A percentile compares a stretch with the other conserved stretches of the same genome.
Evolutionary conservation across 2,888 invertebrate genomes (phyloP).

Genomic region (Meta bourneti): DNA sequence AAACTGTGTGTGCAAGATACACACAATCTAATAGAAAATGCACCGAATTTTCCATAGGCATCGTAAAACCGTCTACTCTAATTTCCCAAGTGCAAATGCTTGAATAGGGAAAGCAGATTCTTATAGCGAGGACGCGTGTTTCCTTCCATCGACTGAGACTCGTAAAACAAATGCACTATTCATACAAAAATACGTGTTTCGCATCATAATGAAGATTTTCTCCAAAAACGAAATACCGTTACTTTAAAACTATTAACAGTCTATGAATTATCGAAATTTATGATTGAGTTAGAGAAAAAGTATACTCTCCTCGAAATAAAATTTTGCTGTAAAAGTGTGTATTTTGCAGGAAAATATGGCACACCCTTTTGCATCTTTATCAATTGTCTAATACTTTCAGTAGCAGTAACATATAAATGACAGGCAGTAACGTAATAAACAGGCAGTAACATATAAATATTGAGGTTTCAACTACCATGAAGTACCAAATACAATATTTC

Average conservation of each 20-base stretch:
- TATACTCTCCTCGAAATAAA: too few relatives aligned
- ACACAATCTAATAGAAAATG: conserved; percentile 23
- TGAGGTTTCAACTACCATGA: too few relatives aligned
- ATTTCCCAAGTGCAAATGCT: conserved; percentile 59
- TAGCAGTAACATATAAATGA: too few relatives aligned
- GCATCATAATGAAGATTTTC: not conserved
- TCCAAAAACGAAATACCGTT: not conserved
- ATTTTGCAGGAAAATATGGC: too few relatives aligned
- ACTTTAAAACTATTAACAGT: not conserved
- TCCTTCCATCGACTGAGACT: conserved; percentile 21
- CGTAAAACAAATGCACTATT: conserved; percentile 27
- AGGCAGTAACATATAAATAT: too few relatives aligned
- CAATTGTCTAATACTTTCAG: too few relatives aligned
- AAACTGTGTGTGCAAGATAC: conserved; percentile 20
- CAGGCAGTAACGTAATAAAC: too few relatives aligned
- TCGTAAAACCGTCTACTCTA: conserved; percentile 41
- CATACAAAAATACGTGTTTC: not conserved
- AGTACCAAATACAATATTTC: too few relatives aligned
- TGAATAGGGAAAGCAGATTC: conserved; percentile 40
- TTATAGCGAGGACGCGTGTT: conserved; percentile 7
- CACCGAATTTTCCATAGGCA: conserved; percentile 19
- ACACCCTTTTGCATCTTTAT: too few relatives aligned
- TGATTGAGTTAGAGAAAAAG: not conserved
- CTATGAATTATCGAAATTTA: not conserved
- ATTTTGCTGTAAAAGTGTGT: too few relatives aligned